phyloP scores from a whole-genome alignment of 2,113 vertebrate genomes.

The Chaenocephalus aceratus region DNA sequence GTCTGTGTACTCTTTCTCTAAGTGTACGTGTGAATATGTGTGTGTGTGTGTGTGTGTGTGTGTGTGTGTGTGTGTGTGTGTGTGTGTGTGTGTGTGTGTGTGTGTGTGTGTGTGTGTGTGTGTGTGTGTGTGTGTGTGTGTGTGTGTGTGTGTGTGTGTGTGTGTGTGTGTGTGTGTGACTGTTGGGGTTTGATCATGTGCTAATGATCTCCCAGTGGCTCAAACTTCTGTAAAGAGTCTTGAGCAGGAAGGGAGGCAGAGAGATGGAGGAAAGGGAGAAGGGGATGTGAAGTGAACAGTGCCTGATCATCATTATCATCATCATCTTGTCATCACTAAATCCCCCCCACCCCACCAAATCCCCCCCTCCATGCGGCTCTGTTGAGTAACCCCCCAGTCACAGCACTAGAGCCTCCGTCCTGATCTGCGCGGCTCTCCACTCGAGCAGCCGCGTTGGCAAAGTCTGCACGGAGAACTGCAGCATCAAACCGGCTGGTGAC shows the following conservation, averaged over 20 bases:
- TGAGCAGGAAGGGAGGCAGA: constrained; percentile 51
- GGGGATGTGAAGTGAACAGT: constrained; percentile 21
- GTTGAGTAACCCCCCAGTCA: constrained; percentile 2
- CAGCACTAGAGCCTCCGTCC: not conserved
- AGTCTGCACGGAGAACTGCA: constrained; percentile 31
- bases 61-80: constrained; percentile 13
- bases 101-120: constrained; percentile 15
- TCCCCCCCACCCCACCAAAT: not conserved
- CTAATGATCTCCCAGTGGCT: constrained; percentile 82
- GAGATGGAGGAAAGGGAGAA: constrained; percentile 1
- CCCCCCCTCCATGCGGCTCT: not conserved
- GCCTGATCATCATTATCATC: constrained; percentile 35
- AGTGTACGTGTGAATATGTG: constrained; percentile 14
- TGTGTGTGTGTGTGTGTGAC: constrained; percentile 38
- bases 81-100: constrained; percentile 27
- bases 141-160: constrained; percentile 1
- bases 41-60: constrained; percentile 21
- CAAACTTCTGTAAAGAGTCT: constrained; percentile 72
- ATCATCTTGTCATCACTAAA: constrained; percentile 16
- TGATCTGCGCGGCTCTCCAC: constrained; percentile 1
- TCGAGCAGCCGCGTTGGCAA: constrained; percentile 24
- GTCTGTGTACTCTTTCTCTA: constrained; percentile 26
- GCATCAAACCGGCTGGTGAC: constrained; percentile 58
- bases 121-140: constrained; percentile 20
- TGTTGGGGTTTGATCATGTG: constrained; percentile 75